These are phyloP conservation scores for Isichthys henryi DNA, from an alignment of 2,113 vertebrate species.

Conservation along the genomic window DNA sequence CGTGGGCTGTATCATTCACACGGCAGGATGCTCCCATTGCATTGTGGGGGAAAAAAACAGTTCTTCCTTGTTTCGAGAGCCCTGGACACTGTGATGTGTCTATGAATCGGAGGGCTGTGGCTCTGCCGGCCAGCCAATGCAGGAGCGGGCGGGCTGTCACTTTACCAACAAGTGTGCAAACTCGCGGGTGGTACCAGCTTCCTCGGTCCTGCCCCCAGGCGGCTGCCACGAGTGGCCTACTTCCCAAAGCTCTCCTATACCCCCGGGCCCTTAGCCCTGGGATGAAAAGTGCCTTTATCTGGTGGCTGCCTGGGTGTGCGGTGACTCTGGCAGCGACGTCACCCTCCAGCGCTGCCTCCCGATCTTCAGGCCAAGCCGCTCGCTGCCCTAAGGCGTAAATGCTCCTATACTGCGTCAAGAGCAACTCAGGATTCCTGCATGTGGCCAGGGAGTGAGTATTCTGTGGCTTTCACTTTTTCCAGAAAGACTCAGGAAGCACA, in stretches of 20 bases:
- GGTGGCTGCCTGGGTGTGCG: background rate
- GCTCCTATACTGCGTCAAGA: background rate
- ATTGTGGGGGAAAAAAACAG: background rate
- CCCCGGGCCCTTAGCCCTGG: background rate
- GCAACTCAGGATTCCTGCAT: background rate
- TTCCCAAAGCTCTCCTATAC: background rate
- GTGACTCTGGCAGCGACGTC: constrained; percentile 5
- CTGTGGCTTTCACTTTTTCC: background rate
- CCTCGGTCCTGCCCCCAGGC: background rate
- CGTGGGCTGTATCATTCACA: background rate
- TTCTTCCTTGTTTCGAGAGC: background rate
- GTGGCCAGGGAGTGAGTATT: background rate
- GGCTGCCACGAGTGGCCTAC: background rate
- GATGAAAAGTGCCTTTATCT: constrained; percentile 9
- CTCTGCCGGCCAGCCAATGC: background rate
- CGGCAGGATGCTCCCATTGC: background rate
- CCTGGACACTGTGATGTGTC: background rate
- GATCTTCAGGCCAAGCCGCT: background rate
- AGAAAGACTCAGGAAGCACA: background rate
- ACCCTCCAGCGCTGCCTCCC: background rate
- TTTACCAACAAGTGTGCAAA: constrained; percentile 15
- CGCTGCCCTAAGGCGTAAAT: background rate
- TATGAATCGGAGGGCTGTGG: constrained; percentile 18
- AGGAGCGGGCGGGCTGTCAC: background rate
- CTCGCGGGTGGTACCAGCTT: constrained; percentile 16